Evolutionary conservation across 2,113 vertebrate species (phyloP).

Genomic region (Neomonachus schauinslandi): DNA sequence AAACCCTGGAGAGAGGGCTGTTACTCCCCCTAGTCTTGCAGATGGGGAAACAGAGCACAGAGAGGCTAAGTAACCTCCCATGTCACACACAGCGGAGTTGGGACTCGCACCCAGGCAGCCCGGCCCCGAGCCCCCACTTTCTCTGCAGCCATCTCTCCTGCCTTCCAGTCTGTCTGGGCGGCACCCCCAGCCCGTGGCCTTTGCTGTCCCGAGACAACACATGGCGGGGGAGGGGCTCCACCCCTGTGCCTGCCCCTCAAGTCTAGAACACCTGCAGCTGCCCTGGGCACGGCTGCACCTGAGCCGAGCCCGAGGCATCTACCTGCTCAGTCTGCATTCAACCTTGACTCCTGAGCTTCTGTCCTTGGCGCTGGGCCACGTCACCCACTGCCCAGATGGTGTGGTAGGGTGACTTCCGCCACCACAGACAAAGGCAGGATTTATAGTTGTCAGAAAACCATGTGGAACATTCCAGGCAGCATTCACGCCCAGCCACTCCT

Average conservation of each 20-base stretch:
- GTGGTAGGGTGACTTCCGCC: not conserved
- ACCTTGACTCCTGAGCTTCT: not conserved
- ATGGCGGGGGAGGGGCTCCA: accelerated
- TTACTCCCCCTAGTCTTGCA: not conserved
- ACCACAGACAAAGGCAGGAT: not conserved
- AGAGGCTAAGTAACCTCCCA: not conserved
- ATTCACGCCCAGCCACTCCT: not conserved
- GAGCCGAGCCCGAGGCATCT: not conserved
- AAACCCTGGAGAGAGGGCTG: accelerated
- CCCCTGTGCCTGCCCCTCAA: not conserved
- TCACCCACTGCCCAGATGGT: not conserved
- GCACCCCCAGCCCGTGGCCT: not conserved
- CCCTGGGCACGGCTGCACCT: not conserved
- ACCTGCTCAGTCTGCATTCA: not conserved
- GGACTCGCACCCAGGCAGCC: no score
- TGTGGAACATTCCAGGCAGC: not conserved
- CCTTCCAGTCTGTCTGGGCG: accelerated
- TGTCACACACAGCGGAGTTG: not conserved
- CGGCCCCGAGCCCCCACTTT: not conserved
- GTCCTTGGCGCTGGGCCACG: not conserved
- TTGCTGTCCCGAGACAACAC: accelerated
- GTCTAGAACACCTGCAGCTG: not conserved
- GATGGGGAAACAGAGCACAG: not conserved
- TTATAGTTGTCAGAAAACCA: not conserved
- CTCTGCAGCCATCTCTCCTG: not conserved